These are phyloP conservation scores for Tympanoctomys barrerae DNA, from an alignment of 2,797 vertebrate species.

Conservation along the genomic window DNA sequence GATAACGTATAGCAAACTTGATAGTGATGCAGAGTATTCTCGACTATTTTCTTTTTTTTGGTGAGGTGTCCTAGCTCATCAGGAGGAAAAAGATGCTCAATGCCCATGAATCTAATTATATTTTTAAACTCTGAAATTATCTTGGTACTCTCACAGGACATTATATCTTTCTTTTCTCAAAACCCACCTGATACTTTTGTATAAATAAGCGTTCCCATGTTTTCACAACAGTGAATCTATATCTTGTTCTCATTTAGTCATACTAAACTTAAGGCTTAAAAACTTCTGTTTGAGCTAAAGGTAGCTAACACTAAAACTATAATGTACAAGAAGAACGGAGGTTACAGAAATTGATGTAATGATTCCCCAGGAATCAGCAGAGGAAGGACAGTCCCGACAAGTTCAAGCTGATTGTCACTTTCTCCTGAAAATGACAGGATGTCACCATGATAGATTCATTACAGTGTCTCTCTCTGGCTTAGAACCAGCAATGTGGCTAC, in stretches of 20 bases:
- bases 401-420: not conserved
- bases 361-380: too few species aligned
- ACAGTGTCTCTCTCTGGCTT: not conserved
- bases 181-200: not conserved
- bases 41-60: not conserved
- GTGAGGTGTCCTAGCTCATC: not conserved
- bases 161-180: conserved; percentile 19
- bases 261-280: not conserved
- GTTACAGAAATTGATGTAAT: not conserved
- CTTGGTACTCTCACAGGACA: not conserved
- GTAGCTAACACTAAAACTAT: not conserved
- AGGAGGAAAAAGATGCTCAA: not conserved
- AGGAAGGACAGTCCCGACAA: not conserved
- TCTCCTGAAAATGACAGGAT: not conserved
- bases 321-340: not conserved
- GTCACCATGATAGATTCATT: not conserved
- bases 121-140: conserved; percentile 10
- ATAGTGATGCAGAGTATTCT: not conserved
- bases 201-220: not conserved
- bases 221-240: not conserved
- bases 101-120: not conserved
- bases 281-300: not conserved
- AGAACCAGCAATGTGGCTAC: not conserved
- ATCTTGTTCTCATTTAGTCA: not conserved
- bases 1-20: not conserved